Conservation (phyloP, 2,113 vertebrate species). For the Natator depressus region DNA sequence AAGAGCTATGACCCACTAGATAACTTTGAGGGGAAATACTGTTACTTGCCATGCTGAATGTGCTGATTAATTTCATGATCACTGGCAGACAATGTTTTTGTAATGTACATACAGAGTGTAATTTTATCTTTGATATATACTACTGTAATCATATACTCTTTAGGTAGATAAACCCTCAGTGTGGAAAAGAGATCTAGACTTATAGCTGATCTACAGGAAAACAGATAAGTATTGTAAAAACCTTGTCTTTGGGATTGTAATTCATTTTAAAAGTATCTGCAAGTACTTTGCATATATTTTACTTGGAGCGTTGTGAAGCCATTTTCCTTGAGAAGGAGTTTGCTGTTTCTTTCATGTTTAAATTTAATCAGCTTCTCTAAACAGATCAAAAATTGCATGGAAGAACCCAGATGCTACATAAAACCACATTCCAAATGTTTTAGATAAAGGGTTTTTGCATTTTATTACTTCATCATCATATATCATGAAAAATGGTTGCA, state of each 20-base stretch:
- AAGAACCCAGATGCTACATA: constrained; percentile 54
- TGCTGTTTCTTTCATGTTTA: constrained; percentile 32
- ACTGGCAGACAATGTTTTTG: not conserved
- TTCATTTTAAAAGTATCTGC: constrained; percentile 19
- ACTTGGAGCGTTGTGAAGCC: constrained; percentile 27
- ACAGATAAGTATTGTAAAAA: constrained; percentile 10
- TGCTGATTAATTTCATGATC: not conserved
- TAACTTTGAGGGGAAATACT: not conserved
- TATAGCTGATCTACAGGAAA: not conserved
- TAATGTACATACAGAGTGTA: not conserved
- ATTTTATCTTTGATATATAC: not conserved
- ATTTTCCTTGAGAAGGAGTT: constrained; percentile 48
- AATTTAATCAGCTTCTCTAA: constrained; percentile 51
- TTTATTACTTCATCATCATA: constrained; percentile 70
- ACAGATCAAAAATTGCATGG: constrained; percentile 61
- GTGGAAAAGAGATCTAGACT: not conserved
- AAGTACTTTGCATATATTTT: constrained; percentile 41
- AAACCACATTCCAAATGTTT: constrained; percentile 61
- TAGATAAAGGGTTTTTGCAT: constrained; percentile 58
- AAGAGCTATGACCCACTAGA: not conserved
- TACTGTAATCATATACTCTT: not conserved
- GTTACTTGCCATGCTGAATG: not conserved
- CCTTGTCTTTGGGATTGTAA: not conserved
- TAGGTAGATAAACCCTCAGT: not conserved
- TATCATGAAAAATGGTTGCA: constrained; percentile 56